A percentile compares a stretch with the other conserved stretches of the same genome.
phyloP scores from a whole-genome alignment of 2,113 vertebrate species.

The human (Homo sapiens) region DNA sequence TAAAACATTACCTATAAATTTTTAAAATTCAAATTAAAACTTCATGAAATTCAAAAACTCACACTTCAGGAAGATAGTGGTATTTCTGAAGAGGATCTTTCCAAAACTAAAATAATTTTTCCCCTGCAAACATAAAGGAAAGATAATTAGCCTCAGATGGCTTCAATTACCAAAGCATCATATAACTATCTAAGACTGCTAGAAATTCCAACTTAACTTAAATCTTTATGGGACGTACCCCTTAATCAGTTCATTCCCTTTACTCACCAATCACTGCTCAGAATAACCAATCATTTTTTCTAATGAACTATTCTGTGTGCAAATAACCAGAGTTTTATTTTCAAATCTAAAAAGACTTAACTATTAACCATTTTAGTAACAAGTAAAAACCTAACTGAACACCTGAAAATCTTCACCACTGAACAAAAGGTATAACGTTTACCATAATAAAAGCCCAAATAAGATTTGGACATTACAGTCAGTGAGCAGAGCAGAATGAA shows the following conservation, averaged over 20 bases:
- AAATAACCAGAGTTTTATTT: neutral
- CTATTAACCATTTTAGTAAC: neutral
- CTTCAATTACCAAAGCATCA: slow-evolving; percentile 12
- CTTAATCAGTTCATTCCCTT: neutral
- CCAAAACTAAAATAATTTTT: slow-evolving; percentile 87
- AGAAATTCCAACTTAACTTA: slow-evolving; percentile 22
- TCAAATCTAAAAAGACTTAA: neutral
- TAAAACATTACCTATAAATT: neutral
- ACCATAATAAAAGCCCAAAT: neutral
- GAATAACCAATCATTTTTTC: slow-evolving; percentile 8
- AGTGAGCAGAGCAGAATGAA: neutral
- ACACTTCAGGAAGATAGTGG: slow-evolving; percentile 87
- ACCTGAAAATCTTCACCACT: neutral
- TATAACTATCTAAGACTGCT: neutral
- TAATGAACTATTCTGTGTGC: slow-evolving; percentile 10
- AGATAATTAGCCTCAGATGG: slow-evolving; percentile 36
- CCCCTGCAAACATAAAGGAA: slow-evolving; percentile 77
- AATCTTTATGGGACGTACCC: neutral
- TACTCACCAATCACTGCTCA: neutral
- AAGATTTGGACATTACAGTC: neutral
- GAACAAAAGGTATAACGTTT: slow-evolving; percentile 14
- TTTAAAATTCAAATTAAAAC: slow-evolving; percentile 35
- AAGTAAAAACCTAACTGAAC: neutral
- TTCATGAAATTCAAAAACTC: slow-evolving; percentile 78
- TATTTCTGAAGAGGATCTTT: slow-evolving; percentile 89